A percentile compares a stretch with the other conserved stretches of the same genome.
These are phyloP conservation scores for Latrodectus hesperus DNA, from an alignment of 2,888 invertebrate genomes.

Conservation along the genomic window DNA sequence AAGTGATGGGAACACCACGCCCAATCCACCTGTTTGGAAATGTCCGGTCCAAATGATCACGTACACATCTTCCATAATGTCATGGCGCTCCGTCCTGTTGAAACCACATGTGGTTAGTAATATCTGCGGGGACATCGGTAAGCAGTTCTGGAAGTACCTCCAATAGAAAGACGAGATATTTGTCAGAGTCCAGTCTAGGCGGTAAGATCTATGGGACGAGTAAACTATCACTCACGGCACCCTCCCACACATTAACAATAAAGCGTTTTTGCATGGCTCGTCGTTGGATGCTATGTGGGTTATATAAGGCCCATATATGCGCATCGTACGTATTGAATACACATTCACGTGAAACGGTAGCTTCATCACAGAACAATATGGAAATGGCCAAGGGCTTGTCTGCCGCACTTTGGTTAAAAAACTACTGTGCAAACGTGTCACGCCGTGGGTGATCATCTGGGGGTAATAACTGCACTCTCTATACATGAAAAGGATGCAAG, in stretches of 20 bases:
- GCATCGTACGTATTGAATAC: constrained; percentile 17
- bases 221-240: constrained; percentile 21
- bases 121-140: background rate
- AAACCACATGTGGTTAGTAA: constrained; percentile 5
- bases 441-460: background rate
- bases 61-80: constrained; percentile 16
- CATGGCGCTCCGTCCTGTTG: background rate
- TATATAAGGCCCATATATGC: constrained; percentile 15
- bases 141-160: constrained; percentile 21
- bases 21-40: background rate
- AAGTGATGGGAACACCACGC: background rate
- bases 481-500: background rate
- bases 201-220: constrained; percentile 5
- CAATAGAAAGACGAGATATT: constrained; percentile 21
- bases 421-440: constrained; percentile 18
- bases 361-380: constrained; percentile 10
- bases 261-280: constrained; percentile 11
- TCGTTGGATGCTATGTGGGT: constrained; percentile 1
- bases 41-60: constrained; percentile 6
- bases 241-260: constrained; percentile 20
- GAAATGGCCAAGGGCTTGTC: background rate
- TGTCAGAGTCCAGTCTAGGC: constrained; percentile 22
- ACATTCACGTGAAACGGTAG: constrained; percentile 10
- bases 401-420: background rate
- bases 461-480: constrained; percentile 5